phyloP scores from a whole-genome alignment of 2,113 vertebrate genomes.

The Melanostigma gelatinosum region DNA sequence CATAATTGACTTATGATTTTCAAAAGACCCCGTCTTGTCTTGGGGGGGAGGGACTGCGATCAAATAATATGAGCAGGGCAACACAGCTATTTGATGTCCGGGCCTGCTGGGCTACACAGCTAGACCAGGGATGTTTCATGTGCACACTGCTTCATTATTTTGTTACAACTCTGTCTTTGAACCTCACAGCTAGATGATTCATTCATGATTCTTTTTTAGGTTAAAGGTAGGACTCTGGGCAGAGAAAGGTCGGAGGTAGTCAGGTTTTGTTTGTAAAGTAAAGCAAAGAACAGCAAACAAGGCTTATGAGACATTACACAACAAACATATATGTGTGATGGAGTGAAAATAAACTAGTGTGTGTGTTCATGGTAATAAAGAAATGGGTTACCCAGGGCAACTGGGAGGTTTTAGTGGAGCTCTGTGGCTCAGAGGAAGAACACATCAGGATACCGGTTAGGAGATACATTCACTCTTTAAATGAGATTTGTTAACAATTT shows the following conservation, averaged over 20 bases:
- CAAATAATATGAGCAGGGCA: conserved; percentile 31
- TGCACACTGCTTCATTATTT: conserved; percentile 54
- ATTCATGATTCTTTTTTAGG: conserved; percentile 30
- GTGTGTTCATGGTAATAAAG: background rate
- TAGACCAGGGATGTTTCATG: conserved; percentile 40
- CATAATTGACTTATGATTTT: conserved; percentile 34
- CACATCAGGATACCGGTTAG: background rate
- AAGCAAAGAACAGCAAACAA: background rate
- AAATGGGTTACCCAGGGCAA: background rate
- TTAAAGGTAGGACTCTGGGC: conserved; percentile 12
- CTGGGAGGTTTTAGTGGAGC: background rate
- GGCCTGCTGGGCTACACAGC: conserved; percentile 44
- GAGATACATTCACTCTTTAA: background rate
- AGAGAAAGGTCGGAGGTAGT: background rate
- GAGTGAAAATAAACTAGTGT: background rate
- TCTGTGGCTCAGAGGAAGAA: background rate
- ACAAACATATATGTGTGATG: too few relatives aligned
- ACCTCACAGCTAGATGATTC: conserved; percentile 26
- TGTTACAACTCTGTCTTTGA: conserved; percentile 43
- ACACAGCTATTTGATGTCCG: conserved; percentile 49
- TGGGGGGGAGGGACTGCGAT: background rate
- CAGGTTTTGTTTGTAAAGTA: conserved; percentile 1
- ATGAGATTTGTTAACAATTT: too few relatives aligned
- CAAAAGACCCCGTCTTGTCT: background rate
- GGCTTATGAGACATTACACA: too few relatives aligned